Percentiles rank a stretch among this genome's conserved stretches.
Conservation (phyloP, 1,140 invertebrate species). For the Rhizoglyphus robini region DNA sequence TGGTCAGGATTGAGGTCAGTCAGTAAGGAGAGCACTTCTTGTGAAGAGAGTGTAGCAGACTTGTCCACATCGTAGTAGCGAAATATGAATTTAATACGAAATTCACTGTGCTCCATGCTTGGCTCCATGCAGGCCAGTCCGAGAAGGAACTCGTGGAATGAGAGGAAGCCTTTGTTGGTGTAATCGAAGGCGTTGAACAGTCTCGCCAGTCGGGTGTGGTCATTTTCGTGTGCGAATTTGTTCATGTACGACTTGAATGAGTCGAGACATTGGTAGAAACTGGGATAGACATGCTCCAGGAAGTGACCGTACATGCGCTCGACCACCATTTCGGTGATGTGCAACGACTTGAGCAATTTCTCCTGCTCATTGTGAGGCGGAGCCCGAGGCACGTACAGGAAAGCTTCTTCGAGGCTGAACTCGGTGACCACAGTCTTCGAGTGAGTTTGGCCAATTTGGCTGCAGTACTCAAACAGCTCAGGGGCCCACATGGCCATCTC, state of each 20-base stretch:
- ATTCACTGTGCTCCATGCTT: constrained; percentile 38
- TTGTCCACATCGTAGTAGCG: no score
- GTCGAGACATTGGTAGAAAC: not conserved
- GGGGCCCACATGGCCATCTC: constrained; percentile 4
- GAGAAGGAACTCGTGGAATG: constrained; percentile 38
- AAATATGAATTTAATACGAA: constrained; percentile 44
- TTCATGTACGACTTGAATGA: constrained; percentile 20
- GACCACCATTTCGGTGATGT: constrained; percentile 14
- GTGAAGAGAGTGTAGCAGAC: no score
- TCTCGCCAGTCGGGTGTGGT: not conserved
- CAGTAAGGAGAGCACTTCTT: not conserved
- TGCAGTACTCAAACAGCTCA: not conserved
- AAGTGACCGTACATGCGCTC: no score
- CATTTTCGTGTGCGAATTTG: not conserved
- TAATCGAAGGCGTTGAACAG: constrained; percentile 20
- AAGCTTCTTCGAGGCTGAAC: constrained; percentile 12
- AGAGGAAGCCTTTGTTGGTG: constrained; percentile 22
- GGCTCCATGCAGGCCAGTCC: constrained; percentile 42
- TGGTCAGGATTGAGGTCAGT: not conserved
- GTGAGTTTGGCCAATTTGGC: not conserved
- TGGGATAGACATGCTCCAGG: no score
- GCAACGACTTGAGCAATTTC: no score
- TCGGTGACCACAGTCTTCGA: not conserved
- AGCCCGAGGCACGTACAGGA: constrained; percentile 8
- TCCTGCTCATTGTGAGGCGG: constrained; percentile 10